Conservation (phyloP, 1,140 invertebrate species). For the Hermetia illucens region DNA sequence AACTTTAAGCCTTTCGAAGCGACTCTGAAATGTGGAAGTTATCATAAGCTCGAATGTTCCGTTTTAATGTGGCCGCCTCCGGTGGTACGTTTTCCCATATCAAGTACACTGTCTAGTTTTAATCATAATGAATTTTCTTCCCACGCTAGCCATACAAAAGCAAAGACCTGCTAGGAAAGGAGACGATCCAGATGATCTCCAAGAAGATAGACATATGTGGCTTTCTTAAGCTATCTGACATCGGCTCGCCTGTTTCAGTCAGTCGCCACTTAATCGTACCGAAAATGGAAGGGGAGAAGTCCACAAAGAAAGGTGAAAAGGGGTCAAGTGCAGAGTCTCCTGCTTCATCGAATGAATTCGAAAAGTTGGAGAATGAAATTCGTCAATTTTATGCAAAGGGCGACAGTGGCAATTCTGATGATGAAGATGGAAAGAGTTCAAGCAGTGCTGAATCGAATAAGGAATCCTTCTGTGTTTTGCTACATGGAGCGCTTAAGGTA, state of each 20-base stretch:
- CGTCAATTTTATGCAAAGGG: conserved; percentile 41
- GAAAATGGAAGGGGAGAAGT: conserved; percentile 30
- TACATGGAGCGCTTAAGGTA: conserved; percentile 86
- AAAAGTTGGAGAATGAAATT: conserved; percentile 32
- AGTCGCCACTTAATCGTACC: conserved; percentile 84
- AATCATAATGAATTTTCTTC: conserved; percentile 5
- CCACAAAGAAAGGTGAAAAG: neutral
- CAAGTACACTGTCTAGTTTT: neutral
- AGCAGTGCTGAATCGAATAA: conserved; percentile 41
- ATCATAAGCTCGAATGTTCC: conserved; percentile 46
- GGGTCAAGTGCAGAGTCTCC: conserved; percentile 7
- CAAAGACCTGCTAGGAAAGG: conserved; percentile 47
- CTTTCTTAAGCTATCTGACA: conserved; percentile 66
- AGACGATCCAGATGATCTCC: conserved; percentile 41
- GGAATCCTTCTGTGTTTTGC: conserved; percentile 72
- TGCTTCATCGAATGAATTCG: conserved; percentile 36
- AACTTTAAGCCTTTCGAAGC: conserved; percentile 67
- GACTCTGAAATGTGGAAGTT: conserved; percentile 53
- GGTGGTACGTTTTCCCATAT: conserved; percentile 32
- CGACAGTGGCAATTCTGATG: conserved; percentile 32
- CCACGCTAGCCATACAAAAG: conserved; percentile 42
- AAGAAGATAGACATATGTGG: conserved; percentile 63
- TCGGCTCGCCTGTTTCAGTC: conserved; percentile 85
- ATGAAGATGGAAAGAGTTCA: conserved; percentile 31
- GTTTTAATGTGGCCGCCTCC: conserved; percentile 66